These are phyloP conservation scores for Ptychadena robeensis DNA, from an alignment of 2,797 vertebrate species.

Conservation along the genomic window DNA sequence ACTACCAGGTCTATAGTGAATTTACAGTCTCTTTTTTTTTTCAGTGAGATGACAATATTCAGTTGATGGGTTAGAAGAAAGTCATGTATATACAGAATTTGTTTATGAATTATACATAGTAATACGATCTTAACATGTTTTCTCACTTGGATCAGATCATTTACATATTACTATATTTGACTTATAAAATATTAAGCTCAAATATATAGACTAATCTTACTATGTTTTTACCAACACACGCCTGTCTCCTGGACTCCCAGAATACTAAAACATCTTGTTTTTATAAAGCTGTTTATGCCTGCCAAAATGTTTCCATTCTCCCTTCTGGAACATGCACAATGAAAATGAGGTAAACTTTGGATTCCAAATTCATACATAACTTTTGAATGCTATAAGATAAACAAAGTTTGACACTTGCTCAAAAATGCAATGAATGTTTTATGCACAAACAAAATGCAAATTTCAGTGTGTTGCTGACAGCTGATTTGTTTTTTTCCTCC, in stretches of 20 bases:
- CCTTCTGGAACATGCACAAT: neutral
- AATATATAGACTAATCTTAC: neutral
- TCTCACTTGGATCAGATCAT: no score
- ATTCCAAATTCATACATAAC: conserved; percentile 25
- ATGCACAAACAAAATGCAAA: conserved; percentile 52
- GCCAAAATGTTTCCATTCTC: neutral
- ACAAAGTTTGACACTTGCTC: conserved; percentile 46
- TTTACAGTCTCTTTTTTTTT: no score
- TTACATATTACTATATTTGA: no score
- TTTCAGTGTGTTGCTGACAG: conserved; percentile 37
- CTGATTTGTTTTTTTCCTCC: neutral
- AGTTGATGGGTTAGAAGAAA: no score
- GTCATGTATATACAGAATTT: neutral
- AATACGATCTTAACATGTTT: no score
- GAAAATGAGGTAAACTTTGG: conserved; percentile 36
- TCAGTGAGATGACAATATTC: no score
- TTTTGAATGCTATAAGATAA: conserved; percentile 39
- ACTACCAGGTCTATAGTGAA: no score
- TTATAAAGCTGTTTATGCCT: neutral
- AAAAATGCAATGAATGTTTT: conserved; percentile 22
- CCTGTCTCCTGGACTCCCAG: neutral
- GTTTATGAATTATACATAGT: no score
- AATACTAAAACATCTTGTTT: conserved; percentile 2
- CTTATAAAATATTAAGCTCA: neutral
- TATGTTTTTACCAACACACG: neutral